Evolutionary conservation across 2,113 vertebrate species (phyloP), one percentile per base, ranked within the genome.

Genomic region (Corythornis madagascariensis): DNA sequence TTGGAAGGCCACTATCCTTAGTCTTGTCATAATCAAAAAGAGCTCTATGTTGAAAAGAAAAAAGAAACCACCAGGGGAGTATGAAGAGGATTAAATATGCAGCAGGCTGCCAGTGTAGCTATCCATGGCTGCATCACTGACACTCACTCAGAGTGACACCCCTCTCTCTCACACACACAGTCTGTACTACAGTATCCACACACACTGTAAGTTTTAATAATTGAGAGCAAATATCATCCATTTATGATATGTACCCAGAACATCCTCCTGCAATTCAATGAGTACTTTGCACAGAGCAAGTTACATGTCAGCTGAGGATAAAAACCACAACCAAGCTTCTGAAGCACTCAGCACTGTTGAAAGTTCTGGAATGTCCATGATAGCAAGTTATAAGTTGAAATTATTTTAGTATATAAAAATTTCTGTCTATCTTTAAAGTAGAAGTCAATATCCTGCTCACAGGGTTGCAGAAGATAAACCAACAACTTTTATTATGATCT

Each of bases 21-120:
- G 97, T 98, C 94, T 98, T 98, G 96, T 98, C 98, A 77, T 98
- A 98, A 96, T 98, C 98, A 97, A 98, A 98, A 57, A 98, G 98
- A 38, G 98, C 98, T 96, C 98, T 98, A 70, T 55, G 84, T 70
- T 66, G 38, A 66, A 67, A 95, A 92, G 57, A 86, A 93, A 93
- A 65, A 45, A 33, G 25, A 40, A 50, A 60, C 64, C 25, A 0
- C 2, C 5, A 28, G 17, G 13, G 9, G 12, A 48, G 3, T 38
- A 48, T 21, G 18, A 82, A 73, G 16, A 88, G 60, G 24, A 79
- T 50, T 50, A 75, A 77, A 45, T 18, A 69, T 1, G 15, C 84
- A 72, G 57, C 9, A 83, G 67, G 73, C 20, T 80, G 73, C 33
- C 48, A 22, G 13, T 19, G 17, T 5, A 38, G 38, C 38, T 73